Evolutionary conservation across 2,113 vertebrate genomes (phyloP).

Genomic region (Tauraco erythrolophus): DNA sequence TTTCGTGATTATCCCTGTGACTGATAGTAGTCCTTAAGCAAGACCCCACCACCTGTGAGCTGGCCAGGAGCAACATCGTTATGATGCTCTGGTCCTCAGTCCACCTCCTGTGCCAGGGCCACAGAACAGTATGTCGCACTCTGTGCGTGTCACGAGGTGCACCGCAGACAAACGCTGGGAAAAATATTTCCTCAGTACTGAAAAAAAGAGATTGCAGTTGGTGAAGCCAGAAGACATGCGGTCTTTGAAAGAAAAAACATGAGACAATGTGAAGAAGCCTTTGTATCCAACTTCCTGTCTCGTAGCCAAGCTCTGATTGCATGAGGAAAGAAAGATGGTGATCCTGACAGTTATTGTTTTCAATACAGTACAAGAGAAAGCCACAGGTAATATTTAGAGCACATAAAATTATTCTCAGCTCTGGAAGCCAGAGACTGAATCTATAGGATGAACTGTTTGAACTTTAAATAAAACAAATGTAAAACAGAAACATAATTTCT

Average conservation of each 20-base stretch:
- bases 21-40: background rate
- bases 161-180: background rate
- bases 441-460: background rate
- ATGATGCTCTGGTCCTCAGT: background rate
- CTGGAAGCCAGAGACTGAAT: background rate
- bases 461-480: background rate
- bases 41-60: background rate
- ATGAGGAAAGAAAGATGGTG: background rate
- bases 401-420: background rate
- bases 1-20: background rate
- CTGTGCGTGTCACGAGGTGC: background rate
- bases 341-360: background rate
- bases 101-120: background rate
- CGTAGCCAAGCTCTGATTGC: background rate
- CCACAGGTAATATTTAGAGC: background rate
- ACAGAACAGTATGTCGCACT: background rate
- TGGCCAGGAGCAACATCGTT: background rate
- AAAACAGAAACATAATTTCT: background rate
- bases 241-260: background rate
- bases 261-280: background rate
- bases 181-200: background rate
- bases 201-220: background rate
- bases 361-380: background rate
- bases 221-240: background rate
- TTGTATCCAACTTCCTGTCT: background rate